Percentiles rank a stretch among this genome's conserved stretches.
phyloP scores from a whole-genome alignment of 2,888 invertebrate genomes.

The Leucoma salicis region DNA sequence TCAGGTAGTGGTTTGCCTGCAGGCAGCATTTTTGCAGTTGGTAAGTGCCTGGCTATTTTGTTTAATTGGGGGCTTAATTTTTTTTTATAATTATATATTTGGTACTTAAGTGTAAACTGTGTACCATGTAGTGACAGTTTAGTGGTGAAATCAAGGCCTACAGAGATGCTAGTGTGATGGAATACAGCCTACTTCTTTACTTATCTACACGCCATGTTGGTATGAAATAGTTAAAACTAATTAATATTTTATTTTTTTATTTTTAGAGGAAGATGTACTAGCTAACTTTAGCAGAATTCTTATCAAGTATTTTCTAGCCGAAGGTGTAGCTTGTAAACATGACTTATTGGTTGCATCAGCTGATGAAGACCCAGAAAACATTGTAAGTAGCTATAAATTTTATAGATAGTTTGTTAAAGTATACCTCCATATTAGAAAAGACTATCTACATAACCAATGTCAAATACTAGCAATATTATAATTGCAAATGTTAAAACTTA shows the following conservation, averaged over 20 bases:
- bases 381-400: conserved; percentile 71
- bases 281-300: conserved; percentile 90
- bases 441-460: no score
- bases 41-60: conserved; percentile 41
- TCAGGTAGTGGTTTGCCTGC: conserved; percentile 71
- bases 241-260: not conserved
- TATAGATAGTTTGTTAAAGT: no score
- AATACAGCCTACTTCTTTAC: no score
- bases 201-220: no score
- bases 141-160: no score
- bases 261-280: conserved; percentile 91
- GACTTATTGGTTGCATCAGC: conserved; percentile 87
- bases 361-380: conserved; percentile 84
- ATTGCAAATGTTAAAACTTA: no score
- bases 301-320: conserved; percentile 93
- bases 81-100: not conserved
- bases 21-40: conserved; percentile 66
- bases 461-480: no score
- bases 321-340: conserved; percentile 90
- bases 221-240: not conserved
- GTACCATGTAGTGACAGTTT: no score
- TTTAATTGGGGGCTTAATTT: not conserved
- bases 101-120: no score
- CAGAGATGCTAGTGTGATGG: no score
- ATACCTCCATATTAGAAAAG: no score